phyloP scores from a whole-genome alignment of 1,140 invertebrate species.

The Leptinotarsa undecemlineata region DNA sequence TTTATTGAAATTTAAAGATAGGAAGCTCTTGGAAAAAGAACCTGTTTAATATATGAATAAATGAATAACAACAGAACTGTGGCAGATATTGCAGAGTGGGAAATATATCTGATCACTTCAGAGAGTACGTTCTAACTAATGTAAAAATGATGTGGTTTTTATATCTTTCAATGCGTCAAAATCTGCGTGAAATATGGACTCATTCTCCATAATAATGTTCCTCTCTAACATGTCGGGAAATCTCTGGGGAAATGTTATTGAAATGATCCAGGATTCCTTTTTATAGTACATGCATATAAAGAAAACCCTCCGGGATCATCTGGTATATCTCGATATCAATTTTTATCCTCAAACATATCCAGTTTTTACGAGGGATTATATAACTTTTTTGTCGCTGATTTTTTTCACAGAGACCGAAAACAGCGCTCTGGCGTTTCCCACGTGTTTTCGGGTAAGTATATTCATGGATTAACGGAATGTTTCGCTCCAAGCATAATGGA shows the following conservation, averaged over 20 bases:
- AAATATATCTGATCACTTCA: no score
- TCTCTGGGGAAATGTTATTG: constrained; percentile 22
- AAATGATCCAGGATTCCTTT: constrained; percentile 15
- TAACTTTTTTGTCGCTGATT: neutral
- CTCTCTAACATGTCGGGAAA: neutral
- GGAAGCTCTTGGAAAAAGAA: no score
- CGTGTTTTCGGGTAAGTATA: neutral
- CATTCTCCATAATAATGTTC: constrained; percentile 21
- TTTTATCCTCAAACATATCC: constrained; percentile 10
- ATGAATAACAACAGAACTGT: no score
- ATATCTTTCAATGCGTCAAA: constrained; percentile 12
- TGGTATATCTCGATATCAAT: constrained; percentile 18
- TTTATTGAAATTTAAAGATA: no score
- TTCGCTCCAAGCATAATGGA: neutral
- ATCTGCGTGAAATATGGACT: constrained; percentile 19
- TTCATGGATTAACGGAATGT: constrained; percentile 8
- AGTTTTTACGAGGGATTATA: constrained; percentile 7
- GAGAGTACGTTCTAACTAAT: neutral
- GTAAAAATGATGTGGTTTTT: neutral
- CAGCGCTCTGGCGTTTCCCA: neutral
- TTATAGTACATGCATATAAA: constrained; percentile 14
- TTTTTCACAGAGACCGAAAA: neutral
- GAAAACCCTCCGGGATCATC: constrained; percentile 15
- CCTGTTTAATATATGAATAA: no score
- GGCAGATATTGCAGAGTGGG: no score